Base-by-base conservation (phyloP, 1,140 invertebrate species). In the Pogonomyrmex californicus region DNA sequence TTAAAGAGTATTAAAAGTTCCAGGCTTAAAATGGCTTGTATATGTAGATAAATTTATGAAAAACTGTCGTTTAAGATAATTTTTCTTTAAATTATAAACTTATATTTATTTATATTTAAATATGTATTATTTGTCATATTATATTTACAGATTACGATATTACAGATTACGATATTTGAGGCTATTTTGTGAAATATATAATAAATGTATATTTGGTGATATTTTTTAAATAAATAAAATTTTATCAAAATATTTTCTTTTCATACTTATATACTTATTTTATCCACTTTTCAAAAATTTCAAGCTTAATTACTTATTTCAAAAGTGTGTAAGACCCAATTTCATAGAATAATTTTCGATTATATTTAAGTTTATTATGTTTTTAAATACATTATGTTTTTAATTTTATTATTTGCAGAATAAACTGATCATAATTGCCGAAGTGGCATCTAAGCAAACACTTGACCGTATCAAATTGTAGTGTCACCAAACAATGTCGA, bases 391-490 rank as follows among this genome's bases (percentile, higher is more conserved):
- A 4, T 0, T 17, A 44, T 30, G 41, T 76, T 9, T n/a, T 49
- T 49, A 23, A 73, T 23, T 73, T 0, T 10, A 36, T 9, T 38
- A 36, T 70, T 70, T 82, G 30, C 41, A 14, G 12, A 60, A 10
- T 47, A 58, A 56, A 82, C 6, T 1, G 33, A 17, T 38, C 58
- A 82, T 58, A 12, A 33, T 30, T 47, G 23, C 3, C 1, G 41
- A 36, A 38, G 10, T 47, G 60, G 41, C 17, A 56, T n/a, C 41
- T 54, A 17, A 54, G n/a, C 41, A 63, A 91, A 94, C 94, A 95
- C 94, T 95, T 94, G 94, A 94, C 94, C 93, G 92, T 93, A 83
- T 90, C 91, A 88, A 93, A 95, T 95, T 63, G 81, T 63, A 60
- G 85, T 58, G 79, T 88, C 86, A 76, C 56, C 90, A 68, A 71